Percentiles rank a stretch among this genome's conserved stretches.
Evolutionary conservation across 2,888 invertebrate genomes (phyloP).

Genomic region (Metellina segmentata): DNA sequence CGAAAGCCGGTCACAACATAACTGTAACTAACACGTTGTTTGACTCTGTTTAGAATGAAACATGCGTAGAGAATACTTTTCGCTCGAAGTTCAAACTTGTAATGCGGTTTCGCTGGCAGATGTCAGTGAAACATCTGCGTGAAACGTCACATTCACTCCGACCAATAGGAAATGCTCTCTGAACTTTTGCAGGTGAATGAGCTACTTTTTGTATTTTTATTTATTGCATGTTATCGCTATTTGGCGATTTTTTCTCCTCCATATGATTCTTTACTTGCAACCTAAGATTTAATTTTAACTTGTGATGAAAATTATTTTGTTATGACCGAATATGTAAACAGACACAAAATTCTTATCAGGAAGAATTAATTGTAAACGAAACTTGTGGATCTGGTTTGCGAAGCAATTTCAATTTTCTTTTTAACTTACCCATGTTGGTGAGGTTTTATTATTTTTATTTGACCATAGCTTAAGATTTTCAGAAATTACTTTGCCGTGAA

Average conservation of each 20-base stretch:
- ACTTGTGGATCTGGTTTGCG: too few relatives aligned
- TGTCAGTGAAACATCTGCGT: slow-evolving; percentile 65
- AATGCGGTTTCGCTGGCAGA: slow-evolving; percentile 51
- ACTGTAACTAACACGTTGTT: slow-evolving; percentile 43
- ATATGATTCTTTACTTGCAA: neutral
- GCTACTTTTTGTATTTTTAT: slow-evolving; percentile 43
- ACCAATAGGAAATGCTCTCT: slow-evolving; percentile 41
- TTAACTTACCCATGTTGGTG: too few relatives aligned
- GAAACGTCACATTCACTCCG: slow-evolving; percentile 54
- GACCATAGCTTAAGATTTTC: too few relatives aligned
- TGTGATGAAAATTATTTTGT: too few relatives aligned
- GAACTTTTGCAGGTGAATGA: slow-evolving; percentile 70
- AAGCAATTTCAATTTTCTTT: too few relatives aligned
- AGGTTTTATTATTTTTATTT: too few relatives aligned
- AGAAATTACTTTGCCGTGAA: too few relatives aligned
- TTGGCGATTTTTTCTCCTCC: slow-evolving; percentile 41
- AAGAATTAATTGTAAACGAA: too few relatives aligned
- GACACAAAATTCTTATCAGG: too few relatives aligned
- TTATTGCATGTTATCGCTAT: slow-evolving; percentile 46
- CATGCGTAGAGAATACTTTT: slow-evolving; percentile 17
- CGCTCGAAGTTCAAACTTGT: slow-evolving; percentile 16
- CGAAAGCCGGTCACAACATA: neutral
- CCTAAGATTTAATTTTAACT: too few relatives aligned
- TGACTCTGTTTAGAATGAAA: neutral
- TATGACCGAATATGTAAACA: too few relatives aligned